Base-by-base conservation (phyloP, 53 echinoderm and acorn worm genomes). In the Stichopus horrens region DNA sequence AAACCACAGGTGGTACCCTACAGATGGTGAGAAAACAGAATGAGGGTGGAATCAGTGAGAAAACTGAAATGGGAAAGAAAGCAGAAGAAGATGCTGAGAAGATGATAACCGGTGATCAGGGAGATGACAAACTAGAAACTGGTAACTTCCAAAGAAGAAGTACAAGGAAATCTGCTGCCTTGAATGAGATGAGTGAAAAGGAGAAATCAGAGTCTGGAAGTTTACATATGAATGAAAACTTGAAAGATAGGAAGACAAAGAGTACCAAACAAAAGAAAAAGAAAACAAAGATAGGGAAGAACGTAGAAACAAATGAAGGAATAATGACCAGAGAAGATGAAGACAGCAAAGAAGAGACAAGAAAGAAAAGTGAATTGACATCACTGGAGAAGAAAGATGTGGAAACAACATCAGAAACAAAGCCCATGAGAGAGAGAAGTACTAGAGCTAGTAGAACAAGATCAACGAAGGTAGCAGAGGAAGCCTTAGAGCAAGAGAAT, bases 1-100 rank as follows among this genome's bases (percentile, higher is more conserved):
- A 53, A 54, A 53, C 54, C 51, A 19, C 9, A 2, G 23, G 83
- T 16, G 20, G n/a, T 54, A 7, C 13, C 57, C 73, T 23, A 14
- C 18, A 13, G 19, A 19, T 3, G 54, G 21, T 7, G 53, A 74
- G 16, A 60, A 60, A 81, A 10, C 23, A 4, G 23, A 75, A 54
- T 1, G 74, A 21, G 19, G 74, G 23, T 9, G 75, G 79, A 79
- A 73, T 20, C 9, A 88, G 53, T 67, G 53, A 76, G 16, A 55
- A 90, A 57, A 83, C 59, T 59, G 88, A 88, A 9, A 74, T 60
- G 76, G 53, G 52, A 83, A 52, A 57, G 74, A 91, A 53, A 77
- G 14, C 37, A 51, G 14, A 77, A 37, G 77, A 58, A 20, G 78
- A 19, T 7, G 18, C 22, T 16, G 11, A 19, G 18, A 18, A 55